Evolutionary conservation across 2,888 invertebrate genomes (phyloP), one percentile per base, ranked within the genome.

Genomic region (Tethea ocularis): DNA sequence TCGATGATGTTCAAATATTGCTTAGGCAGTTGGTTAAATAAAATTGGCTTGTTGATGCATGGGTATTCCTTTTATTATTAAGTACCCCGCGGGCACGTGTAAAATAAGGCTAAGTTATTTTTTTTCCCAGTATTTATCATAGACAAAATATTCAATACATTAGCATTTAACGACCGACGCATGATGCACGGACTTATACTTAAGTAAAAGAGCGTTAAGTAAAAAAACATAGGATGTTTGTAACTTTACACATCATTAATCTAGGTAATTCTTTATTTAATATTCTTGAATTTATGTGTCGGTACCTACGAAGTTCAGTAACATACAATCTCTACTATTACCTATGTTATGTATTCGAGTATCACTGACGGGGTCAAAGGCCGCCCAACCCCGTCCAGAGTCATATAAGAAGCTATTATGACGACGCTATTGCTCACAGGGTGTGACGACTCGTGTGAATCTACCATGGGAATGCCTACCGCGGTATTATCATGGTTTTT

Each of bases 391-490:
- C 78, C 61, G 69, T 61, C 74, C 72, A 61, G 60, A 68, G 73
- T 74, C 74, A 77, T 82, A 80, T 74, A 76, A 80, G 75, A 68
- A 72, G 72, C 70, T 74, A 74, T 76, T 72, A 33, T 54, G 33
- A 33, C 54, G 20, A 75, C 62, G 69, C 70, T 64, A 77, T 75
- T 87, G 88, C 78, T 84, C 88, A 88, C 75, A 66, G 86, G 85
- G 86, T 88, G 89, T 90, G 88, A 90, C 90, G 88, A 63, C 71
- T 68, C 89, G 89, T 91, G 91, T 87, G 91, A 91, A 91, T 74
- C 62, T 61, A 63, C 84, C 88, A 88, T 91, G 91, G 90, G 91
- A 91, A 88, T 80, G 61, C 75, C 78, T 79, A 67, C 61, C 55
- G 63, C 63, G 62, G 63, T 67, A 67, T 74, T 68, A 65, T 68